Evolutionary conservation across 2,113 vertebrate genomes (phyloP).

Genomic region (Pampusana beccarii): DNA sequence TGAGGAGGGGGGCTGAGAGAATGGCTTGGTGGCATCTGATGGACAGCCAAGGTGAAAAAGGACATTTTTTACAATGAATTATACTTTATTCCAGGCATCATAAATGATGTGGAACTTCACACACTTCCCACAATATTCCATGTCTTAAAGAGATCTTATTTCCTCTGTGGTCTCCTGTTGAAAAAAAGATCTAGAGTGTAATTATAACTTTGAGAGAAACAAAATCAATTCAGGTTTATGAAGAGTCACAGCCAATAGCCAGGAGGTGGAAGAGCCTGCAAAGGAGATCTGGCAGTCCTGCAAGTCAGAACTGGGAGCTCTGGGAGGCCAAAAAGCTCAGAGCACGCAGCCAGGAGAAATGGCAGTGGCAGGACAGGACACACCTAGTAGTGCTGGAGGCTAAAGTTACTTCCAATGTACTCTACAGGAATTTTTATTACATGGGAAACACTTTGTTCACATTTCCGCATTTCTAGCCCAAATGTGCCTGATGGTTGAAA

Average conservation of each 20-base stretch:
- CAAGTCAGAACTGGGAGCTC: background rate
- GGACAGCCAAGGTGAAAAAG: background rate
- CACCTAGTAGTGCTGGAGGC: background rate
- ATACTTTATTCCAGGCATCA: background rate
- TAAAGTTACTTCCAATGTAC: background rate
- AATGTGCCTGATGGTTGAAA: background rate
- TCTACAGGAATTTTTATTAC: background rate
- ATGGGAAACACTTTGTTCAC: background rate
- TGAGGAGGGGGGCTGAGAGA: background rate
- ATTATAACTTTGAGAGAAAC: background rate
- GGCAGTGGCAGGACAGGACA: background rate
- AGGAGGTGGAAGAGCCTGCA: background rate
- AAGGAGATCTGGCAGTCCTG: background rate
- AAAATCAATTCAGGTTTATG: background rate
- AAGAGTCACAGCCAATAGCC: background rate
- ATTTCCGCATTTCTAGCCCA: background rate
- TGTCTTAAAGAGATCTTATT: background rate
- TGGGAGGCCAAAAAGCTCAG: background rate
- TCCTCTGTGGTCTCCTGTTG: background rate
- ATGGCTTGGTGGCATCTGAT: background rate
- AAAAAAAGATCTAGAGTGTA: background rate
- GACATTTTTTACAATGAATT: background rate
- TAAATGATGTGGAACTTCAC: background rate
- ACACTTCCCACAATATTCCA: background rate
- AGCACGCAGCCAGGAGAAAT: background rate